Evolutionary conservation across 2,113 vertebrate species (phyloP), one percentile per base, ranked within the genome.

Genomic region (Brachyistius frenatus): DNA sequence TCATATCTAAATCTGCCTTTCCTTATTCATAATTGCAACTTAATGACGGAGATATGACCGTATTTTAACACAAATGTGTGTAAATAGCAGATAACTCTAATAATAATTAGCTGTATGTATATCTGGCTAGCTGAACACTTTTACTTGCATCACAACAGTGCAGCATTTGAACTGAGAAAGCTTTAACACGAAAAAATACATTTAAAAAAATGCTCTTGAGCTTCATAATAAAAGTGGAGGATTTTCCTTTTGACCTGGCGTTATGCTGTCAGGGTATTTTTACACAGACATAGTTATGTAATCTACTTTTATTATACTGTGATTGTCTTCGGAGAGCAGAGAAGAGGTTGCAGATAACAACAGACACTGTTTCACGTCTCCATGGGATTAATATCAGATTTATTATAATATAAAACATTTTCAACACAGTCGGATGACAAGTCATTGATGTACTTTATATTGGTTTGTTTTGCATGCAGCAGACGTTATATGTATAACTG

Each of bases 391-490:
- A 81, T 75, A 60, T 56, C n/a, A 39, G 13, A 49, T 72, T 76
- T 67, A 82, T 78, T 78, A 75, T 35, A 73, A 49, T 69, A 32
- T 61, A 23, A 41, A 61, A 62, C 62, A 5, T 44, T 73, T 76
- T 73, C 23, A 70, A 78, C 73, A 23, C 52, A 64, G 75, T 78
- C 37, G 41, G 46, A 76, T 63, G 85, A 81, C 76, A 54, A 10
- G 62, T 60, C 31, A 11, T 16, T 31, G 61, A 81, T 65, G 49
- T 31, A 32, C n/a, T 16, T 61, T 71, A 3, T 32, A 1, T 63
- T 1, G 9, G 4, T 65, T 76, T 39, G 14, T 71, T 79, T 85
- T 37, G 36, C 79, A 30, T 37, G 49, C 58, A 35, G 58, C 54
- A 64, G 54, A 79, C 49, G 13, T 64, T 23, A 47, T 73, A 86